Conservation (phyloP, 2,888 invertebrate genomes). For the Pristionchus mayeri region DNA sequence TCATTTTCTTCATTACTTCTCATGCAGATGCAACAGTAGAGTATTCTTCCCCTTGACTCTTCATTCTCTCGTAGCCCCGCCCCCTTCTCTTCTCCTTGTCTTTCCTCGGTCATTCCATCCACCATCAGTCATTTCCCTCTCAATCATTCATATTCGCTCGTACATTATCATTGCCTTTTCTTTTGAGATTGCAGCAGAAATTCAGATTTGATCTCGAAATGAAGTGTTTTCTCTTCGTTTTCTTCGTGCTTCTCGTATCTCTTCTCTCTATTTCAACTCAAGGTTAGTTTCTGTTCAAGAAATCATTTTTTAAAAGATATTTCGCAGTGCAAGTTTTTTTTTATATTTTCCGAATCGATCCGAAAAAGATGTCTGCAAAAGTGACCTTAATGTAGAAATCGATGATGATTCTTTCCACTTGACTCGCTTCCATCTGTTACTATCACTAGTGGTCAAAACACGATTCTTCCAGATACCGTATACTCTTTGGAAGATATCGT, state of each 20-base stretch:
- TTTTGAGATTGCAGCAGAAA: too few species aligned
- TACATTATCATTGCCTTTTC: not conserved
- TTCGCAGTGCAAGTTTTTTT: too few species aligned
- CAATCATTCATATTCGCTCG: not conserved
- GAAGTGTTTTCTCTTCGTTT: not conserved
- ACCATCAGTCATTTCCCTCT: not conserved
- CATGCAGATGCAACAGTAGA: slow-evolving; percentile 21
- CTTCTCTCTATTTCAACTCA: slow-evolving; percentile 6
- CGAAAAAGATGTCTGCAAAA: not conserved
- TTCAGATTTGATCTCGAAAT: slow-evolving; percentile 5
- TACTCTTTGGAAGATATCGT: slow-evolving; percentile 34
- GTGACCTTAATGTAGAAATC: not conserved
- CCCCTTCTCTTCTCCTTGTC: not conserved
- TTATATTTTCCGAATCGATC: too few species aligned
- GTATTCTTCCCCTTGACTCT: not conserved
- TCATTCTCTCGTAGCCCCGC: not conserved
- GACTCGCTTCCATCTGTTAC: too few species aligned
- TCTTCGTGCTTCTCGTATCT: not conserved
- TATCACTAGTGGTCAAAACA: not conserved
- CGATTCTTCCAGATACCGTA: slow-evolving; percentile 29
- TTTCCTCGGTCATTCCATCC: not conserved
- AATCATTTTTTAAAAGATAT: too few species aligned
- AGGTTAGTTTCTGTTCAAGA: not conserved
- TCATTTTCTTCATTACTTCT: slow-evolving; percentile 38
- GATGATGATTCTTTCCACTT: not conserved